A percentile compares a stretch with the other conserved stretches of the same genome.
Evolutionary conservation across 2,888 invertebrate genomes (phyloP).

Genomic region (Drosophila anomalata): DNA sequence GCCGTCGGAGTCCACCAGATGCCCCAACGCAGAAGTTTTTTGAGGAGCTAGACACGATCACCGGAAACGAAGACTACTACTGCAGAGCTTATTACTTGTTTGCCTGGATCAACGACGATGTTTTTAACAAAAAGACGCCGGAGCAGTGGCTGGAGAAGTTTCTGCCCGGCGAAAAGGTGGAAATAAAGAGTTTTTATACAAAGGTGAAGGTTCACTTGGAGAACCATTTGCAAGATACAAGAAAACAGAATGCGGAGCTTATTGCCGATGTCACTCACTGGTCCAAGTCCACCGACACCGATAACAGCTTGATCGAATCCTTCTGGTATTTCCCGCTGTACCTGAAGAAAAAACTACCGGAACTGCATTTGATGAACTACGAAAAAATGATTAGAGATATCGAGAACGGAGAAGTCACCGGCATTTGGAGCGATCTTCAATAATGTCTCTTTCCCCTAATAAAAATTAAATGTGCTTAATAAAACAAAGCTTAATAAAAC

Average conservation of each 20-base stretch:
- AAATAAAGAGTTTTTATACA: slow-evolving; percentile 53
- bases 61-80: slow-evolving; percentile 49
- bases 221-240: slow-evolving; percentile 36
- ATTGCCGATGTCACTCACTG: slow-evolving; percentile 47
- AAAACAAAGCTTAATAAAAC: slow-evolving; percentile 27
- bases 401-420: slow-evolving; percentile 19
- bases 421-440: slow-evolving; percentile 17
- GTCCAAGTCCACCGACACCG: slow-evolving; percentile 40
- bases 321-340: slow-evolving; percentile 52
- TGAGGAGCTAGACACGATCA: slow-evolving; percentile 40
- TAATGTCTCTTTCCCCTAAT: too few relatives aligned
- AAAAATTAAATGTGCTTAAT: slow-evolving; percentile 31
- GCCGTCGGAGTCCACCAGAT: slow-evolving; percentile 17
- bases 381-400: slow-evolving; percentile 30
- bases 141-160: slow-evolving; percentile 47
- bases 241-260: slow-evolving; percentile 30
- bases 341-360: slow-evolving; percentile 47
- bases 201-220: slow-evolving; percentile 24
- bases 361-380: slow-evolving; percentile 58
- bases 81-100: slow-evolving; percentile 58
- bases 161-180: slow-evolving; percentile 54
- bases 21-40: slow-evolving; percentile 56
- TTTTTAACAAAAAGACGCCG: slow-evolving; percentile 6
- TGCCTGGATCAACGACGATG: slow-evolving; percentile 40
- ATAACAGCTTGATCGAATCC: slow-evolving; percentile 35